phyloP scores from a whole-genome alignment of 1,140 invertebrate species.

The Uloborus diversus region DNA sequence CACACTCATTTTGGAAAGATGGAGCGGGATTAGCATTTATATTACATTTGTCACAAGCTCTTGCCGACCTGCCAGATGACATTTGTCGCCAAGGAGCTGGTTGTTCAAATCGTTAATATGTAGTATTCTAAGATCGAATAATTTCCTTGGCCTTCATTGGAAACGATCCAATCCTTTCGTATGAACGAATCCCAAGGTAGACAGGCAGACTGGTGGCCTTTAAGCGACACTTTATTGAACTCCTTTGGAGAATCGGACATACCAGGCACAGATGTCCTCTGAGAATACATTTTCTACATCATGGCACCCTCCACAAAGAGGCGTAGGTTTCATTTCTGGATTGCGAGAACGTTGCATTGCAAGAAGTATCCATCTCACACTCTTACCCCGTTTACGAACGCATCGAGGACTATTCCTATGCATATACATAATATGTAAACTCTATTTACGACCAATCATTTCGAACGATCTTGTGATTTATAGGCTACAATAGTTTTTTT shows the following conservation, averaged over 20 bases:
- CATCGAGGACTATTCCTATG: too few species aligned
- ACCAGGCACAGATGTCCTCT: constrained; percentile 14
- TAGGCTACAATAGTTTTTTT: too few species aligned
- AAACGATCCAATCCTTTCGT: constrained; percentile 22
- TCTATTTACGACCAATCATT: too few species aligned
- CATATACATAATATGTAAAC: too few species aligned
- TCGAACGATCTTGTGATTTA: too few species aligned
- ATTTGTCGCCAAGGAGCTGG: constrained; percentile 29
- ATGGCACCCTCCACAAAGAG: not conserved
- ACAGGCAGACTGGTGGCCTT: not conserved
- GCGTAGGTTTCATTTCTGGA: too few species aligned
- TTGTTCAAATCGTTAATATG: not conserved
- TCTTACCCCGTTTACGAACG: too few species aligned
- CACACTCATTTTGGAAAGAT: constrained; percentile 35
- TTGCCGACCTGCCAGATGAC: constrained; percentile 5
- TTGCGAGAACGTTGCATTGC: too few species aligned
- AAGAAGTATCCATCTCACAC: too few species aligned
- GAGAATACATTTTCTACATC: constrained; percentile 25
- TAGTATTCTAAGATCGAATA: too few species aligned
- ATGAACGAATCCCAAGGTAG: constrained; percentile 16
- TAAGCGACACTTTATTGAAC: constrained; percentile 26
- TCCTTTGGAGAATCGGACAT: not conserved
- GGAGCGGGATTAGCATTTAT: constrained; percentile 49
- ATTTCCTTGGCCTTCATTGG: not conserved
- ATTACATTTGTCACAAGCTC: constrained; percentile 37